phyloP scores from a whole-genome alignment of 2,797 vertebrate genomes.

The Manis pentadactyla region DNA sequence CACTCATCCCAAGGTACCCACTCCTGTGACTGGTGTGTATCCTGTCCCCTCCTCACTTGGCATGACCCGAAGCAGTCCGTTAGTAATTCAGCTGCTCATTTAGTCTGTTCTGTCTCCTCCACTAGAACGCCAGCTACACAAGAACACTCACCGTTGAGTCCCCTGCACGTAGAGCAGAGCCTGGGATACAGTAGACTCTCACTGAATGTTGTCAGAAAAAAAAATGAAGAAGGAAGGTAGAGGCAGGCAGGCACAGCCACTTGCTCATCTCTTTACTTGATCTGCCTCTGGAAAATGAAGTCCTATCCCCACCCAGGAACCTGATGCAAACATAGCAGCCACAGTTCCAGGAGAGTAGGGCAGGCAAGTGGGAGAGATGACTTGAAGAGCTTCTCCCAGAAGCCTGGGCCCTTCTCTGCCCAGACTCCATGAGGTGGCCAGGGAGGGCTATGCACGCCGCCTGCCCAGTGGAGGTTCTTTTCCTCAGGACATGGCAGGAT shows the following conservation, averaged over 20 bases:
- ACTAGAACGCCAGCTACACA: rapidly evolving
- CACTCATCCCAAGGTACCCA: not conserved
- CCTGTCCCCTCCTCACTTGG: not conserved
- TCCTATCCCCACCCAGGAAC: not conserved
- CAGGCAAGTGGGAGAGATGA: not conserved
- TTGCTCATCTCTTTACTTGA: not conserved
- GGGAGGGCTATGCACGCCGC: rapidly evolving
- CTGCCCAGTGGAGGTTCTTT: no score
- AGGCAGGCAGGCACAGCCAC: not conserved
- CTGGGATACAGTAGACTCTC: not conserved
- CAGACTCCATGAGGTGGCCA: not conserved
- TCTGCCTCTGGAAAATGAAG: not conserved
- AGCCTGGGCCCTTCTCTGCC: not conserved
- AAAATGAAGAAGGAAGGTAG: not conserved
- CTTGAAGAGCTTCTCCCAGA: not conserved
- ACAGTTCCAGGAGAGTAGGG: not conserved
- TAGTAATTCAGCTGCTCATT: not conserved
- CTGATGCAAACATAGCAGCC: not conserved
- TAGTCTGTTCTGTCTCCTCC: not conserved
- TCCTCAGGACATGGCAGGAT: not conserved
- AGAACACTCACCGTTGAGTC: not conserved
- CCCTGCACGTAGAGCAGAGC: not conserved
- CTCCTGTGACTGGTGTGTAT: rapidly evolving
- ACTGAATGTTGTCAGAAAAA: not conserved
- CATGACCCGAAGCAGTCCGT: rapidly evolving